phyloP scores from a whole-genome alignment of 2,113 vertebrate species.

The Sylvilagus bachmani region DNA sequence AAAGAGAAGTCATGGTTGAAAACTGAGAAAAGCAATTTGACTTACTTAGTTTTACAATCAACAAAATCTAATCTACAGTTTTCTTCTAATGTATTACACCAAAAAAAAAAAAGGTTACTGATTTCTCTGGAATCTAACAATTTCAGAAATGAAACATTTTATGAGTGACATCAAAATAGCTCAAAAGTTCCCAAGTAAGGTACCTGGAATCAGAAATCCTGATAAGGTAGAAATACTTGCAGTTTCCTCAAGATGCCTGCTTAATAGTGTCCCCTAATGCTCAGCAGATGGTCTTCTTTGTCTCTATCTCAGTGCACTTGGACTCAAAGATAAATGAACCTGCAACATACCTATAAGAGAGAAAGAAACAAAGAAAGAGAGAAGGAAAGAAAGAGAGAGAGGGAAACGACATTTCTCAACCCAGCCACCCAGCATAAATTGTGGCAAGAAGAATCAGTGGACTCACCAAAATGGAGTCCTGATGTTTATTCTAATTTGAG shows the following conservation, averaged over 20 bases:
- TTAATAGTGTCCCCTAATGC: conserved; percentile 33
- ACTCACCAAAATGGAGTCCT: conserved; percentile 68
- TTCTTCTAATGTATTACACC: conserved; percentile 36
- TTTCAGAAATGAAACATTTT: conserved; percentile 69
- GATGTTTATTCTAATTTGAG: conserved; percentile 73
- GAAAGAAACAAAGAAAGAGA: conserved; percentile 49
- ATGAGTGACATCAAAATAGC: conserved; percentile 63
- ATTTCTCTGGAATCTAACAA: conserved; percentile 60
- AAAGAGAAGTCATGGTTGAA: not conserved
- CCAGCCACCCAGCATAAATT: conserved; percentile 46
- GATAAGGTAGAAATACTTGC: conserved; percentile 73
- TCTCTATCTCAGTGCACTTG: conserved; percentile 44
- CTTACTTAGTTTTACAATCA: conserved; percentile 39
- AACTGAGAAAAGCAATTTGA: conserved; percentile 72
- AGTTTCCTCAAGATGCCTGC: conserved; percentile 55
- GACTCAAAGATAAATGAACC: conserved; percentile 74
- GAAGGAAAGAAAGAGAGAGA: conserved; percentile 45
- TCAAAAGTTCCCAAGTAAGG: conserved; percentile 62
- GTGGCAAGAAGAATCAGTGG: conserved; percentile 50
- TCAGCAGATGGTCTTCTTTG: conserved; percentile 46
- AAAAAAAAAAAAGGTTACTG: conserved; percentile 20
- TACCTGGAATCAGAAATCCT: conserved; percentile 62
- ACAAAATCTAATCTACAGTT: not conserved
- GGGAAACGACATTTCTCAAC: conserved; percentile 71
- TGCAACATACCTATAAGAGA: conserved; percentile 49